Base-by-base conservation (phyloP, 2,797 vertebrate species). In the Lemur catta region DNA sequence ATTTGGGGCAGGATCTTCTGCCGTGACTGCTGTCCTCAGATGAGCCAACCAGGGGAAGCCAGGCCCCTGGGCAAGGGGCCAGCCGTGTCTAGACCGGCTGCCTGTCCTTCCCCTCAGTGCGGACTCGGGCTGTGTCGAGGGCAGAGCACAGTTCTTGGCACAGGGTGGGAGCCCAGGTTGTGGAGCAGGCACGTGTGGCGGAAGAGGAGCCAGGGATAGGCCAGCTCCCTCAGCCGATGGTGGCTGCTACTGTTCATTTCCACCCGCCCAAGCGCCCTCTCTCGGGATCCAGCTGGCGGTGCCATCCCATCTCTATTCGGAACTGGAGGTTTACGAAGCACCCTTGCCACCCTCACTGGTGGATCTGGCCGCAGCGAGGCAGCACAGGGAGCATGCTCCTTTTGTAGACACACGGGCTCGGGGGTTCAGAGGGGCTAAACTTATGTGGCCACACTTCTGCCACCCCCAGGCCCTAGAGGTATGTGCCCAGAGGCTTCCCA, bases 121-220 rank as follows among this genome's bases (percentile, higher is more conserved):
- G 67, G 80, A 69, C 20, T 15, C 2, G 3, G 50, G 59, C 2
- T 3, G 0, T 22, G 33, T 12, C 8, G 18, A 28, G 63, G 30
- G 38, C 48, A 4, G 2, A 26, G 43, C 6, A 14, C 26, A 18
- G 33, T 6, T 35, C 33, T 3, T 10, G 43, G 41, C 8, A 1
- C 18, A 30, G 57, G 17, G 10, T 0, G 1, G 50, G 50, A n/a
- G 41, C 35, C 67, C 41, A 9, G 65, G 26, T 18, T 41, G 41
- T 20, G 7, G n/a, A 63, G 33, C 41, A 1, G 7, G 55, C 61
- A 0, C 0, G 0, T 3, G 3, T 35, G 17, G 35, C 2, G 4
- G 13, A 46, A 13, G 41, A 8, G 18, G 17, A 11, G 43, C 55
- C 28, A 13, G 52, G 46, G 15, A 17, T 3, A 41, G 24, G 14